Percentiles rank a stretch among this genome's conserved stretches.
These are phyloP conservation scores for Sebastes goodei DNA, from an alignment of 2,797 vertebrate genomes.

Conservation along the genomic window DNA sequence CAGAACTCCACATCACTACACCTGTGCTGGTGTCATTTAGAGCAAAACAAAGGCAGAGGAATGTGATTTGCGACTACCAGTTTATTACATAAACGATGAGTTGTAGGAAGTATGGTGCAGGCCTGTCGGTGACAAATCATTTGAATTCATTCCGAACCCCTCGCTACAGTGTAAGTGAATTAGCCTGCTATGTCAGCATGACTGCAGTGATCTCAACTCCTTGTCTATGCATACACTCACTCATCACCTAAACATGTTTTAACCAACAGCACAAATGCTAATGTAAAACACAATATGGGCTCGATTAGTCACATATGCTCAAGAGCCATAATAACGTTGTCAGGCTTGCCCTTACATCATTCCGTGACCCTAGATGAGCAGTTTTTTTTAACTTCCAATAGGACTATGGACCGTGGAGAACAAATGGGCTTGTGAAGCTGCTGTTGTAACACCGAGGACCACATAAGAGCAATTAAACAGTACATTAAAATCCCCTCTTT, in stretches of 20 bases:
- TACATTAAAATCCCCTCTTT: conserved; percentile 84
- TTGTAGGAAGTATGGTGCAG: neutral
- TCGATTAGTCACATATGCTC: conserved; percentile 29
- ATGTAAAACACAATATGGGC: neutral
- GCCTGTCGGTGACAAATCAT: conserved; percentile 17
- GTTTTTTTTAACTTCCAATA: conserved; percentile 28
- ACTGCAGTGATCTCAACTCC: neutral
- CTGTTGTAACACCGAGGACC: conserved; percentile 61
- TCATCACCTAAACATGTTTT: conserved; percentile 13
- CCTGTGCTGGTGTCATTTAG: conserved; percentile 13
- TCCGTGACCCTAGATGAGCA: conserved; percentile 39
- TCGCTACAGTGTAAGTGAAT: conserved; percentile 7
- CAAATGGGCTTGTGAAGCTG: conserved; percentile 63
- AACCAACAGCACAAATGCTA: neutral
- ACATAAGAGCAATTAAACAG: conserved; percentile 85
- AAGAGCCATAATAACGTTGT: conserved; percentile 11
- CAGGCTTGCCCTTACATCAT: conserved; percentile 26
- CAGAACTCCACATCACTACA: conserved; percentile 17
- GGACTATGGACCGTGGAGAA: conserved; percentile 26
- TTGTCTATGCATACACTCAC: neutral
- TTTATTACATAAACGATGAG: conserved; percentile 4
- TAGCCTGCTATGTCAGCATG: conserved; percentile 8
- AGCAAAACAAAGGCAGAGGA: conserved; percentile 4
- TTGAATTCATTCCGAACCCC: conserved; percentile 1
- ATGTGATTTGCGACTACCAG: neutral